Evolutionary conservation across 2,888 invertebrate species (phyloP), one percentile per base, ranked within the genome.

Genomic region (Isoperla grammatica): DNA sequence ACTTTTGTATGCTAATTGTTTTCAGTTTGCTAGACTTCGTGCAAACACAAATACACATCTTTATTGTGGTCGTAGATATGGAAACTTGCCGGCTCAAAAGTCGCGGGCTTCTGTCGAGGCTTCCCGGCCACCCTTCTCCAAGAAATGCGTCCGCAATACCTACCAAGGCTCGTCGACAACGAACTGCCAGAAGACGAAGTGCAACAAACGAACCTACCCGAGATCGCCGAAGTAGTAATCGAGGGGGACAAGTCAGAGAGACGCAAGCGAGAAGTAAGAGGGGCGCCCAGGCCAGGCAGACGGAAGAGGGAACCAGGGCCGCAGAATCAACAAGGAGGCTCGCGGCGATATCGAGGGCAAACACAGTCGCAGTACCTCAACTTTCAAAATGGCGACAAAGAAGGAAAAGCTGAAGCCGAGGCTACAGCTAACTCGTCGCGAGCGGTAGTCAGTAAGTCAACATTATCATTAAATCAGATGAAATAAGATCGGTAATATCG

Each of bases 311-410:
- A 4, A 8, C 29, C 29, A 29, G 5, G 8, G 29, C 29, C 4
- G 8, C 29, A 29, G 8, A 6, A 4, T 8, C 29, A 8, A 8
- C 29, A 29, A 29, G 43, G 57, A 22, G 22, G 17, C 6, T 19
- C 57, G 4, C 57, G 58, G 19, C 75, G 80, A 19, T 83, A 79
- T 67, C 76, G 87, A 54, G 90, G 90, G 1, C 91, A 91, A 73
- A 90, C 90, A 0, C 91, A 91, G 71, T 89, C 90, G 2, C 91
- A 91, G 71, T 91, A 90, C 72, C 75, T 91, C 67, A 86, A 85
- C 70, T 82, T 83, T 66, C 79, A 80, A 61, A 81, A 82, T 40
- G 67, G 68, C 54, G 49, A 58, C 61, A 42, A 75, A 59, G 81
- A 81, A 43, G 90, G 90, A 15, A 87, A 85, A 71, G 91, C 91